phyloP scores from a whole-genome alignment of 1,140 invertebrate genomes.

The Cydia splendana region DNA sequence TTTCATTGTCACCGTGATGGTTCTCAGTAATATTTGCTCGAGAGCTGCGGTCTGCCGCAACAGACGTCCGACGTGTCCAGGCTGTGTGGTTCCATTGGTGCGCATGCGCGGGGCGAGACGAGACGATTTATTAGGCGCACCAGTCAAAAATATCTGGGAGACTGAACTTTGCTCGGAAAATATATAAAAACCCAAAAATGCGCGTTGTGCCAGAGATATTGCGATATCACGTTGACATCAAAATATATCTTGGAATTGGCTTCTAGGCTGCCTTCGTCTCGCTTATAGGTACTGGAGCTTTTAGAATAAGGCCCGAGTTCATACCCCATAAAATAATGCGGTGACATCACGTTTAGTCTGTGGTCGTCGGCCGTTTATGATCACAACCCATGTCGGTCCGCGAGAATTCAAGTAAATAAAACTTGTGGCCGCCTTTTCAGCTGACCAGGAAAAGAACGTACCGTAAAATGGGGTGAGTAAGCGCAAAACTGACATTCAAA shows the following conservation, averaged over 20 bases:
- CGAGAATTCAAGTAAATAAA: neutral
- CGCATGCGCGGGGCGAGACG: neutral
- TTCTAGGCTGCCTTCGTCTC: too few species aligned
- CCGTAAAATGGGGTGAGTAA: too few species aligned
- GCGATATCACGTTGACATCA: too few species aligned
- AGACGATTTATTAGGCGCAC: slow-evolving; percentile 42
- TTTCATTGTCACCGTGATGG: slow-evolving; percentile 24
- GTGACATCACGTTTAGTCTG: slow-evolving; percentile 21
- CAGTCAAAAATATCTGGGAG: neutral
- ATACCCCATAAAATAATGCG: slow-evolving; percentile 45
- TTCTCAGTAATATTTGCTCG: slow-evolving; percentile 22
- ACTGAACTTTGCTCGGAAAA: too few species aligned
- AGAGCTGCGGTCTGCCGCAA: slow-evolving; percentile 17
- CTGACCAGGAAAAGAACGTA: too few species aligned
- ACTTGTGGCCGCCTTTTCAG: neutral
- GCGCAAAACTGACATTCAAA: too few species aligned
- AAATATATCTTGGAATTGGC: too few species aligned
- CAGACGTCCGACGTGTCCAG: neutral
- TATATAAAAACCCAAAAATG: too few species aligned
- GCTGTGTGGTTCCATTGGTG: neutral
- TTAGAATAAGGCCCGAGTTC: slow-evolving; percentile 34
- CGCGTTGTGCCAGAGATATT: too few species aligned
- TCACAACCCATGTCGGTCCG: neutral
- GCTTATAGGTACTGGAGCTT: too few species aligned
- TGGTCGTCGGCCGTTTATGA: slow-evolving; percentile 12